A percentile compares a stretch with the other conserved stretches of the same genome.
phyloP scores from a whole-genome alignment of 2,113 vertebrate genomes.

The Myocastor coypus region DNA sequence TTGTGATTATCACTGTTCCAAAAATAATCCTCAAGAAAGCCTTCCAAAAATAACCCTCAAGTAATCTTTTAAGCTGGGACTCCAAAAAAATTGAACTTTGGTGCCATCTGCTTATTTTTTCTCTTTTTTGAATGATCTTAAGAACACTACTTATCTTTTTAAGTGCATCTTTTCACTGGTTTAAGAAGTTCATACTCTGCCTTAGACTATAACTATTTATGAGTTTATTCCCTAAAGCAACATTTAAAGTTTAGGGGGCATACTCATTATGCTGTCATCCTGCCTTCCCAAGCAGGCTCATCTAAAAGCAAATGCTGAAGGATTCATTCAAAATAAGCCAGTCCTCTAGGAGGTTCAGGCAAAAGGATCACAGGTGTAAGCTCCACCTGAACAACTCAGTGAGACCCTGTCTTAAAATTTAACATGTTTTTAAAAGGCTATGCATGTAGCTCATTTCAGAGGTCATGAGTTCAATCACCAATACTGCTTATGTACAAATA shows the following conservation, averaged over 20 bases:
- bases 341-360: neutral
- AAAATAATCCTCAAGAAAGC: neutral
- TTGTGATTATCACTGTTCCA: neutral
- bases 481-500: neutral
- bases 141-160: neutral
- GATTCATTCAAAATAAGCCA: conserved; percentile 11
- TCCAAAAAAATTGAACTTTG: conserved; percentile 16
- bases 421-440: neutral
- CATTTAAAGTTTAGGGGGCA: conserved; percentile 46
- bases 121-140: neutral
- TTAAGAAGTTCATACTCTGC: neutral
- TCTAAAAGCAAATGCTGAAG: conserved; percentile 35
- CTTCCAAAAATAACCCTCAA: too few species aligned
- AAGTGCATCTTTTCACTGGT: conserved; percentile 3
- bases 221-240: conserved; percentile 23
- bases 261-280: conserved; percentile 2
- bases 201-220: conserved; percentile 7
- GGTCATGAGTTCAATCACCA: neutral
- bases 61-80: neutral
- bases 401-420: neutral
- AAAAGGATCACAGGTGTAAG: neutral
- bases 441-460: neutral
- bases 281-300: neutral
- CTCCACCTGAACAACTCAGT: neutral
- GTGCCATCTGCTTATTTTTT: neutral